These are phyloP conservation scores for Trichomalopsis sarcophagae DNA, from an alignment of 1,140 invertebrate species.

Conservation along the genomic window DNA sequence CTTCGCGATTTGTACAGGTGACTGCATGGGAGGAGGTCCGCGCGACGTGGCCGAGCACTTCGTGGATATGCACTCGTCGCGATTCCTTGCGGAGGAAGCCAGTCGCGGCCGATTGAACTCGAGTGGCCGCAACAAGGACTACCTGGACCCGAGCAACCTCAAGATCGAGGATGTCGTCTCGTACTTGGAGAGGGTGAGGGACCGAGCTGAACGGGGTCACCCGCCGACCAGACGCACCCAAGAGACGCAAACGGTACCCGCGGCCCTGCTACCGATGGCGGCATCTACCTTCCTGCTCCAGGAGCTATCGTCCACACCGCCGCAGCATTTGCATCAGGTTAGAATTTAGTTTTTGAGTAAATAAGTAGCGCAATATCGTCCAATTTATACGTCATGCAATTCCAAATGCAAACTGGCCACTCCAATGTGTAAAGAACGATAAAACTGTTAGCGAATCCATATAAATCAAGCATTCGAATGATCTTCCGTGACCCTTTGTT, in stretches of 20 bases:
- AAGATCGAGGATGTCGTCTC: constrained; percentile 67
- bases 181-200: constrained; percentile 69
- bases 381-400: no score
- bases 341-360: not conserved
- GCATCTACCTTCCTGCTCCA: constrained; percentile 68
- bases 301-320: constrained; percentile 66
- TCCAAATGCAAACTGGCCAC: no score
- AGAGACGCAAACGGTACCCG: constrained; percentile 71
- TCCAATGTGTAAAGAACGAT: no score
- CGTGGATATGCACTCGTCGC: constrained; percentile 87
- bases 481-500: no score
- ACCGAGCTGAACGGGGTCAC: constrained; percentile 66
- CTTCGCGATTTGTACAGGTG: constrained; percentile 70
- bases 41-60: constrained; percentile 88
- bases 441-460: no score
- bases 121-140: constrained; percentile 63
- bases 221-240: constrained; percentile 71
- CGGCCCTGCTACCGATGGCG: constrained; percentile 66
- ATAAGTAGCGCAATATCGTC: no score
- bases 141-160: constrained; percentile 59
- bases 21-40: constrained; percentile 85
- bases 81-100: constrained; percentile 79
- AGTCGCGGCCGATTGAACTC: constrained; percentile 29
- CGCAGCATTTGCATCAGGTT: constrained; percentile 70
- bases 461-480: no score